Base-by-base conservation (phyloP, 35 echinoderm and acorn worm genomes). In the Holothuria glaberrima region DNA sequence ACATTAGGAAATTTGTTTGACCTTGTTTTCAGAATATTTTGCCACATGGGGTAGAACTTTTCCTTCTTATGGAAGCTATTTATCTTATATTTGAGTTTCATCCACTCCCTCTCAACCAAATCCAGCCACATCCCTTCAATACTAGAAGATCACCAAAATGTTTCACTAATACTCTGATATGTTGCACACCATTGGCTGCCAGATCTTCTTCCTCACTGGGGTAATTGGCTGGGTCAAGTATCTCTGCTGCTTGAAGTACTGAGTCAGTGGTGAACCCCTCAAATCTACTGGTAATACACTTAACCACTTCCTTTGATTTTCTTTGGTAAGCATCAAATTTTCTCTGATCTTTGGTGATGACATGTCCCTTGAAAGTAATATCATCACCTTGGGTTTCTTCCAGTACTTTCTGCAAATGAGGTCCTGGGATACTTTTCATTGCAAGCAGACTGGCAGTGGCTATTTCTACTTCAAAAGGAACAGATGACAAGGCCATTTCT, bases 181-280 rank as follows among this genome's bases (percentile, higher is more conserved):
- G 69, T 18, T 73, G 28, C 29, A 33, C 36, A 26, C 69, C 69
- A 36, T 73, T 21, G 16, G 44, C 44, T 46, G 44, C 44, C 44
- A 86, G 83, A 32, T 54, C 58, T 26, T 86, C 83, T 18, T 25
- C 30, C 24, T 86, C 83, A 63, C 3, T 61, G 19, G 83, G 83
- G 33, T 31, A 86, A 36, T 35, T 86, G 28, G 83, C 10, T 46
- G 52, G 83, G 31, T 86, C 83, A 13, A 86, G 30, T 17, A 86
- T 86, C 9, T 86, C 83, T 30, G 83, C 83, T 63, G 83, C 58
- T 21, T 35, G 48, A 61, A 86, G 58, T 0, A 86, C 50, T 32
- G 56, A 30, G 22, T 86, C 83, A 61, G 22, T 62, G 12, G 14
- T 61, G 30, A 86, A 86, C 3, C 24, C 44, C 63, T 52, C 44